phyloP scores from a whole-genome alignment of 2,113 vertebrate species.

The Ploceus nigricollis region DNA sequence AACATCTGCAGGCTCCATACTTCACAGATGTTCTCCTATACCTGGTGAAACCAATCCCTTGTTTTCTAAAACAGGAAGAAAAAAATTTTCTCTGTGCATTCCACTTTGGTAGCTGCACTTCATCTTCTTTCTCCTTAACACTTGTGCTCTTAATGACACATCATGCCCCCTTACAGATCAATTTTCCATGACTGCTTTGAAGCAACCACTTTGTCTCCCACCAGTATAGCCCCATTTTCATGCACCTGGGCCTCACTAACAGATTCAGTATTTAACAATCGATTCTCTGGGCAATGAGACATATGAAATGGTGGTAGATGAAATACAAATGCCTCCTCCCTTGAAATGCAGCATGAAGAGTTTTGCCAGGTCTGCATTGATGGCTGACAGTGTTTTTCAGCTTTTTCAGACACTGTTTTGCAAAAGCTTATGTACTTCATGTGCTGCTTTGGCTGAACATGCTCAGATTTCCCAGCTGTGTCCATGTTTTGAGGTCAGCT shows the following conservation, averaged over 20 bases:
- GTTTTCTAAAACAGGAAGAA: background rate
- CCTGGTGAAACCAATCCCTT: background rate
- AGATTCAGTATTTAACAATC: background rate
- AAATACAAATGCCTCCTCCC: background rate
- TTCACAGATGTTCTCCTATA: background rate
- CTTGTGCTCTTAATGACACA: background rate
- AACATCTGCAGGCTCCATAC: background rate
- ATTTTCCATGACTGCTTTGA: background rate
- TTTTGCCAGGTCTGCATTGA: background rate
- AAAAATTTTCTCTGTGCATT: background rate
- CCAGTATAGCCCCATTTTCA: rapidly evolving
- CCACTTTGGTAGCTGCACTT: background rate
- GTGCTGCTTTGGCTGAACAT: background rate
- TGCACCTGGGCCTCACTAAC: background rate
- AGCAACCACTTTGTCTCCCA: background rate
- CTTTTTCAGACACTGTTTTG: background rate
- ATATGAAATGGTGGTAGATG: background rate
- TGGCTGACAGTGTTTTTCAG: background rate
- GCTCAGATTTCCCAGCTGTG: background rate
- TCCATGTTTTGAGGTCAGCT: slow-evolving; percentile 20
- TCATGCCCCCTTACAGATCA: background rate
- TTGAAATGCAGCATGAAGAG: background rate
- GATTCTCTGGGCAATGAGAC: background rate
- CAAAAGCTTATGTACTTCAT: background rate
- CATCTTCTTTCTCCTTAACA: background rate